Conservation (phyloP, 1,140 invertebrate genomes). For the Papilio dardanus region DNA sequence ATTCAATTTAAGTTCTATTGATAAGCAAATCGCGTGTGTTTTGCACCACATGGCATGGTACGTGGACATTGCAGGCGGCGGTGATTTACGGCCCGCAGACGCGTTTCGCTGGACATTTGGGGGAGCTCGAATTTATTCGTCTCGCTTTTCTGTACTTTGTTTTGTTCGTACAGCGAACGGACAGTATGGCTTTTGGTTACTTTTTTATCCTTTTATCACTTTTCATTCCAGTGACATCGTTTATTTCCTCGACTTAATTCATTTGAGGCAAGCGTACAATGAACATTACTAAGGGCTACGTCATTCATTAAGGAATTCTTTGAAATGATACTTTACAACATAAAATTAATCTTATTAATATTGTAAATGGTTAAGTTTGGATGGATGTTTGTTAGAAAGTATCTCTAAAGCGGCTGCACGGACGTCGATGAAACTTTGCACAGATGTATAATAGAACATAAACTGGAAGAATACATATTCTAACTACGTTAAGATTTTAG, state of each 20-base stretch:
- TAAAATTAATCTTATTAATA: not conserved
- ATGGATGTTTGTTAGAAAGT: too few relatives aligned
- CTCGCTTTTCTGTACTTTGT: conserved; percentile 45
- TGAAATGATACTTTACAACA: not conserved
- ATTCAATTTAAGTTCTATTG: not conserved
- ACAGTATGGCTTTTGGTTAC: conserved; percentile 4
- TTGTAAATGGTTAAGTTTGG: too few relatives aligned
- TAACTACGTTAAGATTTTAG: too few relatives aligned
- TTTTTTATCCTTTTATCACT: conserved; percentile 15
- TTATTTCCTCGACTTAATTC: not conserved
- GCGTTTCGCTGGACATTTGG: conserved; percentile 46
- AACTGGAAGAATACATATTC: too few relatives aligned
- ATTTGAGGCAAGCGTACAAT: not conserved
- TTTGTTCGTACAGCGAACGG: not conserved
- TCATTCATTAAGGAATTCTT: not conserved
- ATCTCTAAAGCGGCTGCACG: too few relatives aligned
- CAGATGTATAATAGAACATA: too few relatives aligned
- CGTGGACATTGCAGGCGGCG: conserved; percentile 16
- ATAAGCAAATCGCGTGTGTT: conserved; percentile 17
- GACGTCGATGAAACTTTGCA: too few relatives aligned
- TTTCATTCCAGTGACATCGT: not conserved
- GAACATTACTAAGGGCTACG: not conserved
- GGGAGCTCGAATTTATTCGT: conserved; percentile 65
- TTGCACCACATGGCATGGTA: conserved; percentile 7
- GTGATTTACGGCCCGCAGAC: conserved; percentile 51